A percentile compares a stretch with the other conserved stretches of the same genome.
Evolutionary conservation across 2,113 vertebrate genomes (phyloP).

Genomic region (Proterorhinus semilunaris): DNA sequence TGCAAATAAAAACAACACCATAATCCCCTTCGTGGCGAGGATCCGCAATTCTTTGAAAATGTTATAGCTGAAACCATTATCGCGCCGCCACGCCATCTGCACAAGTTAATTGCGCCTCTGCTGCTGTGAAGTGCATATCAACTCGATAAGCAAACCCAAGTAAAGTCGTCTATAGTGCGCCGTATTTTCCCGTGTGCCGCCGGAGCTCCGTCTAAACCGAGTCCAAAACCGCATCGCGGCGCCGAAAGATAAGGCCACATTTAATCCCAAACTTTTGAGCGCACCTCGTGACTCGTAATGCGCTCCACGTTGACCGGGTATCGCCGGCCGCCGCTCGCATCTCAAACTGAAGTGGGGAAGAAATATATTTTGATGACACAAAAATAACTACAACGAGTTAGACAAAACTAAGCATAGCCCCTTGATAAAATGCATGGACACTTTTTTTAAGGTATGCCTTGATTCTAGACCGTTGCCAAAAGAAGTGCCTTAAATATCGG

Average conservation of each 20-base stretch:
- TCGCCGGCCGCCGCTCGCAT: constrained; percentile 29
- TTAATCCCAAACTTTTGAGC: constrained; percentile 41
- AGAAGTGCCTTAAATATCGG: too few relatives aligned
- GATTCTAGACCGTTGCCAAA: not conserved
- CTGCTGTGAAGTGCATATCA: too few relatives aligned
- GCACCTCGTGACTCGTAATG: constrained; percentile 46
- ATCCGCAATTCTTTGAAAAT: too few relatives aligned
- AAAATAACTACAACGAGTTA: constrained; percentile 37
- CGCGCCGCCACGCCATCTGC: too few relatives aligned
- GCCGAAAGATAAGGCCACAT: constrained; percentile 31
- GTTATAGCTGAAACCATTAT: too few relatives aligned
- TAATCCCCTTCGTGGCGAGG: too few relatives aligned
- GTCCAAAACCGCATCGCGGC: constrained; percentile 19
- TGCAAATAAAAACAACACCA: too few relatives aligned
- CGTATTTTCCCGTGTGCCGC: constrained; percentile 15
- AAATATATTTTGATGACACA: constrained; percentile 62
- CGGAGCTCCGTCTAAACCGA: constrained; percentile 21
- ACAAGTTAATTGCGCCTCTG: too few relatives aligned
- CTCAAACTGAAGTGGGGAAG: constrained; percentile 53
- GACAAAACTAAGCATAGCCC: constrained; percentile 33
- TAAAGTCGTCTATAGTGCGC: too few relatives aligned
- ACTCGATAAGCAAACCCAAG: too few relatives aligned
- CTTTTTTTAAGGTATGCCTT: constrained; percentile 14
- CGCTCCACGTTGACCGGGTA: constrained; percentile 25
- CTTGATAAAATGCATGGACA: constrained; percentile 10